phyloP scores from a whole-genome alignment of 1,140 invertebrate species.

The Agraylea sexmaculata region DNA sequence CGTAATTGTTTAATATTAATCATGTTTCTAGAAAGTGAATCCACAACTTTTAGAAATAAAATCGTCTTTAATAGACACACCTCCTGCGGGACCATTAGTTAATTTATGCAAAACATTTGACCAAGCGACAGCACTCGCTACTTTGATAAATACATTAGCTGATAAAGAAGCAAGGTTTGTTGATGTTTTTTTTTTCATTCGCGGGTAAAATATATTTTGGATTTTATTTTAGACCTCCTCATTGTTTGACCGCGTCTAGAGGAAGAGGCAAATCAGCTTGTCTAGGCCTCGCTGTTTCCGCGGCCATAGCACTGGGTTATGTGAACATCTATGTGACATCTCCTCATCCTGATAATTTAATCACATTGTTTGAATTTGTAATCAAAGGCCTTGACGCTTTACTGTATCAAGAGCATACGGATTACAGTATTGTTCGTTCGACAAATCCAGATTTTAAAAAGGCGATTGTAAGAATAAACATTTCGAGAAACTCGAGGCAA shows the following conservation, averaged over 20 bases:
- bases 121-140: slow-evolving; percentile 85
- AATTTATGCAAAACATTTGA: slow-evolving; percentile 88
- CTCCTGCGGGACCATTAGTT: slow-evolving; percentile 82
- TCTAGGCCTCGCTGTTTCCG: slow-evolving; percentile 85
- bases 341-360: slow-evolving; percentile 96
- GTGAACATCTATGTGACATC: slow-evolving; percentile 98
- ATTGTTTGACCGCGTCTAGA: slow-evolving; percentile 90
- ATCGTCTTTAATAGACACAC: slow-evolving; percentile 63
- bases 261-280: slow-evolving; percentile 98
- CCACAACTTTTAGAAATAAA: slow-evolving; percentile 33
- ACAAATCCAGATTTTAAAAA: slow-evolving; percentile 96
- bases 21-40: slow-evolving; percentile 30
- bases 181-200: too few relatives aligned
- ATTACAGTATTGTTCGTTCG: slow-evolving; percentile 93
- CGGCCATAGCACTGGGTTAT: slow-evolving; percentile 77
- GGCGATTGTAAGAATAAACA: slow-evolving; percentile 86
- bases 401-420: slow-evolving; percentile 91
- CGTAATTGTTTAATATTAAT: slow-evolving; percentile 1
- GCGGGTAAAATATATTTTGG: slow-evolving; percentile 1
- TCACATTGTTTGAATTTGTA: slow-evolving; percentile 95
- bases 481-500: slow-evolving; percentile 87
- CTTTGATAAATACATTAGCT: slow-evolving; percentile 90
- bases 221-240: slow-evolving; percentile 61
- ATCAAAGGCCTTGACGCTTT: slow-evolving; percentile 93
- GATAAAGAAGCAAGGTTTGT: slow-evolving; percentile 62